These are phyloP conservation scores for Lamellibrachia columna DNA, from an alignment of 2,888 invertebrate species.

Conservation along the genomic window DNA sequence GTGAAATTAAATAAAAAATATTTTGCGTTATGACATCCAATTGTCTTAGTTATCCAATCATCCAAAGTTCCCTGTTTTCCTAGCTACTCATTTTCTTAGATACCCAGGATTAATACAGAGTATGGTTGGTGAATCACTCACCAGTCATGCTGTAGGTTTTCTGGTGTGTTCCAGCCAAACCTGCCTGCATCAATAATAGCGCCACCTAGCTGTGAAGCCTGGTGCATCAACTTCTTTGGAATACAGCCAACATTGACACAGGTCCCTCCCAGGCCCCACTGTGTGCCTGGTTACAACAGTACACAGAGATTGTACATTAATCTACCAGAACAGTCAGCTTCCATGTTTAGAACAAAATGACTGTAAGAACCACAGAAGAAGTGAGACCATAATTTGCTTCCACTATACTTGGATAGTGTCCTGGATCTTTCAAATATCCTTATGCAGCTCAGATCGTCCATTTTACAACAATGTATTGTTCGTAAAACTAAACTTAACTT, in stretches of 20 bases:
- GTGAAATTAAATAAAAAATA: not conserved
- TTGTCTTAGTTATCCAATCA: not conserved
- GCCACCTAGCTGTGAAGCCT: conserved; percentile 89
- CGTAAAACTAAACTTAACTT: too few species aligned
- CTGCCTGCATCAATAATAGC: conserved; percentile 72
- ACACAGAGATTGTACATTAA: not conserved
- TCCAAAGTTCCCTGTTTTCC: too few species aligned
- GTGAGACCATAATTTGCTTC: too few species aligned
- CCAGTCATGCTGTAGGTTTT: conserved; percentile 43
- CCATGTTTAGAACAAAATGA: too few species aligned
- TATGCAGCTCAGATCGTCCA: too few species aligned
- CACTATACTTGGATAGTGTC: too few species aligned
- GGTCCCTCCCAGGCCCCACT: conserved; percentile 85
- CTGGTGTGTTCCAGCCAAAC: conserved; percentile 66
- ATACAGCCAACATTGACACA: conserved; percentile 98
- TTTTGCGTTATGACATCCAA: not conserved
- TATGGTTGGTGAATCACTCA: conserved; percentile 37
- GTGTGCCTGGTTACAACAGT: conserved; percentile 28
- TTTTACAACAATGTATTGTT: too few species aligned
- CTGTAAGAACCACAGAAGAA: too few species aligned
- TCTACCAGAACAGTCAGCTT: too few species aligned
- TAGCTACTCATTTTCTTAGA: too few species aligned
- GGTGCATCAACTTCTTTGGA: conserved; percentile 98
- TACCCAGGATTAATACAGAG: too few species aligned
- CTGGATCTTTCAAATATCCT: too few species aligned